Conservation (phyloP, 2,113 vertebrate species). For the Apus apus region DNA sequence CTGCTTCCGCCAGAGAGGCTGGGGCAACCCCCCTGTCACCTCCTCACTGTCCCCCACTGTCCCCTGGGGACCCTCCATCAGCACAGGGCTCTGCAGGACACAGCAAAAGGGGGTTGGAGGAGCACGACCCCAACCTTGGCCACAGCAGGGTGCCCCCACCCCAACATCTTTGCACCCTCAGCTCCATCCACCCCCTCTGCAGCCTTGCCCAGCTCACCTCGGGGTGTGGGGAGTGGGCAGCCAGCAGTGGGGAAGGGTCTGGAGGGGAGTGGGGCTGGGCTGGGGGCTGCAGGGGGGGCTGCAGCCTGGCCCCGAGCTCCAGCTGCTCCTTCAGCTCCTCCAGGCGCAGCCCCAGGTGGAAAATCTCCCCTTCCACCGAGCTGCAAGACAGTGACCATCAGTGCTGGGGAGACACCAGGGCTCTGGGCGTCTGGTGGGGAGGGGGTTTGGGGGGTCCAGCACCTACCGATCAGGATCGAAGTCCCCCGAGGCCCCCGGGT, state of each 20-base stretch:
- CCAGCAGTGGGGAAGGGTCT: background rate
- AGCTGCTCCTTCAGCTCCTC: slow-evolving; percentile 85
- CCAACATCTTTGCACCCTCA: background rate
- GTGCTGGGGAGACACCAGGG: accelerated
- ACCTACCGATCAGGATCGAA: slow-evolving; percentile 84
- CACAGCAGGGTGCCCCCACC: background rate
- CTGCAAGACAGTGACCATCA: slow-evolving; percentile 63
- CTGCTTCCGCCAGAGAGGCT: slow-evolving; percentile 52
- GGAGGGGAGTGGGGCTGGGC: background rate
- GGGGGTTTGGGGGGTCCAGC: too few species aligned
- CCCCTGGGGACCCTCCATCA: accelerated
- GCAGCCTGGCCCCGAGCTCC: slow-evolving; percentile 31
- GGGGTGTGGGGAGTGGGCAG: background rate
- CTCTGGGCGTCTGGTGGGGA: background rate
- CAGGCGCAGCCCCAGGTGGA: slow-evolving; percentile 79
- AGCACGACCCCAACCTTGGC: accelerated
- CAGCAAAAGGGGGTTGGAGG: background rate
- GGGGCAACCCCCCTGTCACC: background rate
- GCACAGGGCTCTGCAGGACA: background rate
- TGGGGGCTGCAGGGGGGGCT: background rate
- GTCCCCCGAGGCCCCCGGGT: background rate
- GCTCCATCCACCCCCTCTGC: accelerated
- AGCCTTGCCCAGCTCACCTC: slow-evolving; percentile 71
- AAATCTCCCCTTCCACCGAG: slow-evolving; percentile 85
- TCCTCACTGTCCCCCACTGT: slow-evolving; percentile 7